Conservation (phyloP, 2,113 vertebrate species). For the Tiliqua scincoides region DNA sequence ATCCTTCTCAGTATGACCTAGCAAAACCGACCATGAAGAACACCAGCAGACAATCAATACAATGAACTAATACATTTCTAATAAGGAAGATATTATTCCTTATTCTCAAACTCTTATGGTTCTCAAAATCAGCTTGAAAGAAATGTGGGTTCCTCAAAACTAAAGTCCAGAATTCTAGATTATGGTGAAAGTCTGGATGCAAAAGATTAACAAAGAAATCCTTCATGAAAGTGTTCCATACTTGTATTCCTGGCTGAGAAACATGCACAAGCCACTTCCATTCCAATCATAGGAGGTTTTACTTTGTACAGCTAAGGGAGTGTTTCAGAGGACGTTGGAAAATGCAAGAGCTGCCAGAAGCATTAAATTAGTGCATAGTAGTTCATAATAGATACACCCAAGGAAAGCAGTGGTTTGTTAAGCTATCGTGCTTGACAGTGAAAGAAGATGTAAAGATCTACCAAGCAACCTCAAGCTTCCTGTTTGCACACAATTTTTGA, state of each 20-base stretch:
- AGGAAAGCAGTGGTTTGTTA: background rate
- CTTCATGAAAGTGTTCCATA: background rate
- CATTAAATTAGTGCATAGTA: background rate
- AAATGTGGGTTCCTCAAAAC: too few relatives aligned
- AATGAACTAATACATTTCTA: too few relatives aligned
- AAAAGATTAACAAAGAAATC: background rate
- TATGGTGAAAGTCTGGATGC: background rate
- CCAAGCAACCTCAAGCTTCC: conserved; percentile 41
- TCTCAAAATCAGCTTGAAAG: too few relatives aligned
- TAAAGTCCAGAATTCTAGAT: background rate
- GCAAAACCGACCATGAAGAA: too few relatives aligned
- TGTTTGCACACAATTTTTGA: conserved; percentile 8
- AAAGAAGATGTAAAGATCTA: conserved; percentile 34
- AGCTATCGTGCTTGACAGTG: conserved; percentile 6
- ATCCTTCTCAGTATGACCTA: too few relatives aligned
- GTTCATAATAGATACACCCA: accelerated
- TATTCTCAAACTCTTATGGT: too few relatives aligned
- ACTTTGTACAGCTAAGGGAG: background rate
- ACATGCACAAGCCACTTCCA: background rate
- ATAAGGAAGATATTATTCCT: too few relatives aligned
- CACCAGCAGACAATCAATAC: too few relatives aligned
- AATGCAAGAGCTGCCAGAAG: conserved; percentile 42
- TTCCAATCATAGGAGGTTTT: background rate
- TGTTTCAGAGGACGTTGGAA: conserved; percentile 30
- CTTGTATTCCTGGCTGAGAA: background rate